Percentiles rank a stretch among this genome's conserved stretches.
Conservation (phyloP, 2,888 invertebrate species). For the Anticlea derivata region DNA sequence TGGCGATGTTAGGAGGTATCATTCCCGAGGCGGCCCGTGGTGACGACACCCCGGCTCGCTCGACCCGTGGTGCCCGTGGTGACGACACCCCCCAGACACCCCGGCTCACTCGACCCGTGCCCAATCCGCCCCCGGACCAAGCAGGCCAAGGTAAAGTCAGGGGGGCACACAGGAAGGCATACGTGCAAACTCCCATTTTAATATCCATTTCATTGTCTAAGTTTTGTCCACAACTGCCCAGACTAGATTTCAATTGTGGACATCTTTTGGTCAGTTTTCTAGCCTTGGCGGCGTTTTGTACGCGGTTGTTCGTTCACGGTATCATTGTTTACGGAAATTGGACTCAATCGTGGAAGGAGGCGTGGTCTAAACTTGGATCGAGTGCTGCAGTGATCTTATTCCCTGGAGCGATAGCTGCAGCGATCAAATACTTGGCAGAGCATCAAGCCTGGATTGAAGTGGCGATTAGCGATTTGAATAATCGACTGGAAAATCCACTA, state of each 20-base stretch:
- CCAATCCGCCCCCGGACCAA: constrained; percentile 37
- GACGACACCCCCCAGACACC: constrained; percentile 33
- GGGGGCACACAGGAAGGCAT: constrained; percentile 75
- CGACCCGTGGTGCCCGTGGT: constrained; percentile 40
- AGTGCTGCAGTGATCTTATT: too few relatives aligned
- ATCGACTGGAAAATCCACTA: too few relatives aligned
- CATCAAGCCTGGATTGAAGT: too few relatives aligned
- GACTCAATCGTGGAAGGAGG: background rate
- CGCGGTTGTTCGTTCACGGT: constrained; percentile 58
- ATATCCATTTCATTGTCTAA: constrained; percentile 56
- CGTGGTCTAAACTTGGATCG: background rate
- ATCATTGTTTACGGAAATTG: constrained; percentile 58
- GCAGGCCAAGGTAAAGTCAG: constrained; percentile 72
- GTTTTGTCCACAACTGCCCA: constrained; percentile 40
- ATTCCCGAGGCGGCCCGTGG: constrained; percentile 47
- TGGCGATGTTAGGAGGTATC: constrained; percentile 74
- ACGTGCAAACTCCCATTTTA: constrained; percentile 74
- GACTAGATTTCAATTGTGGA: constrained; percentile 38
- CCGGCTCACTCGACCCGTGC: constrained; percentile 40
- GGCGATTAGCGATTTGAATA: too few relatives aligned
- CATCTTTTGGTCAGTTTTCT: constrained; percentile 39
- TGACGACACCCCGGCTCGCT: constrained; percentile 39
- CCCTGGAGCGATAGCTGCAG: too few relatives aligned
- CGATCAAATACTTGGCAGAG: too few relatives aligned
- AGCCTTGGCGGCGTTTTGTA: constrained; percentile 56